A percentile compares a stretch with the other conserved stretches of the same genome.
phyloP scores from a whole-genome alignment of 1,140 invertebrate genomes.

The Saccostrea glomerata region DNA sequence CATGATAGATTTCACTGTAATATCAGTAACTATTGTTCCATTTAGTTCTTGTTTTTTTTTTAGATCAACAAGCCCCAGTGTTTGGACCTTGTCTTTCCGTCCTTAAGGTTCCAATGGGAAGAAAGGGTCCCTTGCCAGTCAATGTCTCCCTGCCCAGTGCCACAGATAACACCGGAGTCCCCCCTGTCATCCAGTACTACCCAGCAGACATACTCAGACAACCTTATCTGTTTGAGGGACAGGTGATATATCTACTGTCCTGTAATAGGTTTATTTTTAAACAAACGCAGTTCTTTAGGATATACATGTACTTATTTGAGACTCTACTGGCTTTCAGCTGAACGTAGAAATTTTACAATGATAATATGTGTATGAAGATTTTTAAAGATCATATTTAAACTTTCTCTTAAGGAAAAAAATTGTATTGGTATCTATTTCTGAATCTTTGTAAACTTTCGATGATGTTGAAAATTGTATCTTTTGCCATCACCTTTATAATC shows the following conservation, averaged over 20 bases:
- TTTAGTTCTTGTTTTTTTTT: not conserved
- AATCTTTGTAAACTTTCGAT: no score
- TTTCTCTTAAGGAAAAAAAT: no score
- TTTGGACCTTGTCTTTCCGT: slow-evolving; percentile 56
- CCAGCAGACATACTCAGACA: slow-evolving; percentile 60
- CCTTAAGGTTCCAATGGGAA: slow-evolving; percentile 46
- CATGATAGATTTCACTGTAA: not conserved
- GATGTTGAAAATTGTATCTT: no score
- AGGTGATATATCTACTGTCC: not conserved
- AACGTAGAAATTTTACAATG: no score
- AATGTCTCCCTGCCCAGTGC: slow-evolving; percentile 52
- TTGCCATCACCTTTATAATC: no score
- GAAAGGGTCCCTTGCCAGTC: not conserved
- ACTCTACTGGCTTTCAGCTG: no score
- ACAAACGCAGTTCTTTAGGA: no score
- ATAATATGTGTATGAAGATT: no score
- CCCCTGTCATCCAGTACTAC: slow-evolving; percentile 48
- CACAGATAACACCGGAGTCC: slow-evolving; percentile 62
- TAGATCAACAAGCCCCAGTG: slow-evolving; percentile 60
- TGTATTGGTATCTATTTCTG: no score
- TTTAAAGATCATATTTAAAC: no score
- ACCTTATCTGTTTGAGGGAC: slow-evolving; percentile 41
- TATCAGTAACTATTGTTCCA: not conserved
- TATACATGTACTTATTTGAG: no score
- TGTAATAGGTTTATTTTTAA: no score